Base-by-base conservation (phyloP, 2,797 vertebrate genomes). In the Ibycter americanus region DNA sequence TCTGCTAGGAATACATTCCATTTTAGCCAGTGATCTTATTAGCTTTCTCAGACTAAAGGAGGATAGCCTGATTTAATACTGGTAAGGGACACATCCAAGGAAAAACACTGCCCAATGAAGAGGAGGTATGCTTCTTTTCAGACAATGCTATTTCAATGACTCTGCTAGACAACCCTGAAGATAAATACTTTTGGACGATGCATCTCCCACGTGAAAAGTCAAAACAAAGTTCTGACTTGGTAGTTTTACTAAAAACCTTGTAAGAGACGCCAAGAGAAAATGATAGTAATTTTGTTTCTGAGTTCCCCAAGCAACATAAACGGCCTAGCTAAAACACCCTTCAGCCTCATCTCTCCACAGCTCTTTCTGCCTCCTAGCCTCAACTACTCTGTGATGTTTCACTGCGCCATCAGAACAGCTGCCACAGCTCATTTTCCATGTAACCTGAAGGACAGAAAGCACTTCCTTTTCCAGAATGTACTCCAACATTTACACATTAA, bases 1-100 rank as follows among this genome's bases (percentile, higher is more conserved):
- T 44, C 85, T 92, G 34, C 26, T 66, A 93, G 31, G 27, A 95
- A 70, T 32, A 70, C n/a, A 79, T 90, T 95, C 72, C 59, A 88
- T 74, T 85, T 89, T 54, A 90, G 83, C 36, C 77, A 88, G 80
- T 72, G 77, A 96, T 82, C 77, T 84, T 83, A 76, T 55, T 81
- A 91, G 70, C 20, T 49, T 83, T 79, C 88, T 89, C 36, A 80
- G 83, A 68, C 58, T 93, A 68, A 68, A 88, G 83, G 51, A 62
- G 71, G 55, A 81, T 15, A 31, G 66, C 21, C 66, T 95, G 70
- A 78, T 83, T 95, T 89, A 92, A 84, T 66, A 83, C 23, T 29
- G 49, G 56, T 67, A 78, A 86, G 89, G 72, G 93, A 95, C 44
- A 76, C 25, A 94, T 78, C n/a, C 73, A 95, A 88, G 83, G 38